Conservation (phyloP, 2,888 invertebrate genomes). For the Lamellibrachia satsuma region DNA sequence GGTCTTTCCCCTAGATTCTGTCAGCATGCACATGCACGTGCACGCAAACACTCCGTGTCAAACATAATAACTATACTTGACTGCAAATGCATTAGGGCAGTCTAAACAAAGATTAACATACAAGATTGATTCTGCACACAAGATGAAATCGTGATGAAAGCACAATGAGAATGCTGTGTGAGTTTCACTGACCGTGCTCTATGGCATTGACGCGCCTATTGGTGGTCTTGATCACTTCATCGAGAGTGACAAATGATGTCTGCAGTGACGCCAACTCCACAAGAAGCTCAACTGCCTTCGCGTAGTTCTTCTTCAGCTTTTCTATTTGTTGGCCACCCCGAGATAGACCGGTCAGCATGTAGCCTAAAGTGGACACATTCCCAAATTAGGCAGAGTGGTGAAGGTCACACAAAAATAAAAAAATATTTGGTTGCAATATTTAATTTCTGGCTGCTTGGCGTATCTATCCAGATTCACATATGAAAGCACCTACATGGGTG, state of each 20-base stretch:
- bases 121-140: neutral
- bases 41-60: neutral
- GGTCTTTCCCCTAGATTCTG: neutral
- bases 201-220: conserved; percentile 99
- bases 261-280: conserved; percentile 97
- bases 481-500: neutral
- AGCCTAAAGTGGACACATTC: conserved; percentile 69
- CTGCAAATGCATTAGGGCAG: neutral
- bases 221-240: conserved; percentile 98
- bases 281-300: conserved; percentile 89
- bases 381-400: neutral
- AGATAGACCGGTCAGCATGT: conserved; percentile 94
- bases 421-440: neutral
- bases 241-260: conserved; percentile 97
- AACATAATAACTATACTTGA: neutral
- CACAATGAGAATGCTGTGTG: neutral
- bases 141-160: neutral
- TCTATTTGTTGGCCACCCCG: conserved; percentile 97
- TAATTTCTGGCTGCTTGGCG: neutral
- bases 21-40: neutral
- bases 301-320: conserved; percentile 96
- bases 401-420: neutral
- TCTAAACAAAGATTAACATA: neutral
- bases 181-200: conserved; percentile 81
- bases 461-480: neutral